Percentiles rank a stretch among this genome's conserved stretches.
phyloP scores from a whole-genome alignment of 1,140 invertebrate species.

The Anastrepha obliqua region DNA sequence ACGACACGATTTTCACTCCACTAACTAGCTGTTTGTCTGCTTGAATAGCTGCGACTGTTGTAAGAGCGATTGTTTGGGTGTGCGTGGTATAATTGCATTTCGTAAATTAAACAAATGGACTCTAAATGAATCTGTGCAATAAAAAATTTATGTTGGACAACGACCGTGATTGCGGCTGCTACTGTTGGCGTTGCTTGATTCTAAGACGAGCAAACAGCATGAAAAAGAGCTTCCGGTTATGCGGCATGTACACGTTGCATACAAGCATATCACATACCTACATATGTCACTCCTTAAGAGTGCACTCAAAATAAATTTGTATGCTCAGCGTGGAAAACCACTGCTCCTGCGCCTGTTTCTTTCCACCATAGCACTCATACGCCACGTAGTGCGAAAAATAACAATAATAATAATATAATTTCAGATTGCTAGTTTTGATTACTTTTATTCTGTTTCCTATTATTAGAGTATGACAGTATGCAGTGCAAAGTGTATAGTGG shows the following conservation, averaged over 20 bases:
- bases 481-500: neutral
- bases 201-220: neutral
- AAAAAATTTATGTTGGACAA: conserved; percentile 32
- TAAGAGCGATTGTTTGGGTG: neutral
- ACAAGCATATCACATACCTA: neutral
- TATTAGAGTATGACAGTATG: neutral
- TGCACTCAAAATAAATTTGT: neutral
- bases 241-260: neutral
- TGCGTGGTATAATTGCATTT: conserved; percentile 24
- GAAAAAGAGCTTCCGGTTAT: conserved; percentile 40
- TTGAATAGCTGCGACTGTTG: neutral
- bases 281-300: neutral
- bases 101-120: conserved; percentile 47
- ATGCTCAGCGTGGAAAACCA: neutral
- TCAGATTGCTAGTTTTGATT: neutral
- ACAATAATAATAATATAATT: neutral
- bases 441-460: neutral
- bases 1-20: conserved; percentile 10
- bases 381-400: neutral
- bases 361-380: neutral
- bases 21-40: conserved; percentile 48
- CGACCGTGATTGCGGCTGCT: neutral
- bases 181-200: neutral
- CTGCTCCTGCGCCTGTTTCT: neutral
- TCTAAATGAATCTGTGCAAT: conserved; percentile 49